Conservation (phyloP, 1,140 invertebrate species). For the Drosophila tristis region DNA sequence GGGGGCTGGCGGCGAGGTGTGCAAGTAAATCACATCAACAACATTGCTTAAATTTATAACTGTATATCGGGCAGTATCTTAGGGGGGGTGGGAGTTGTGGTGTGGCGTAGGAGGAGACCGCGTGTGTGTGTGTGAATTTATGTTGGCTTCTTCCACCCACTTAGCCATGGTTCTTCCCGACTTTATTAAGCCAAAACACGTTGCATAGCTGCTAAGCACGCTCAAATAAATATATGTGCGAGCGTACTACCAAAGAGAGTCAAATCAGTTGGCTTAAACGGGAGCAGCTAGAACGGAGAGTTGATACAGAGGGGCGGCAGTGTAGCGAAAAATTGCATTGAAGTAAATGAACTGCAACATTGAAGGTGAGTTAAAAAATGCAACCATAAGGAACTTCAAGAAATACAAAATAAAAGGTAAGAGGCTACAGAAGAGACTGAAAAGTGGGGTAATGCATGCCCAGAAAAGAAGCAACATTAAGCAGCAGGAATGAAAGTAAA, state of each 20-base stretch:
- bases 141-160: conserved; percentile 75
- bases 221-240: conserved; percentile 61
- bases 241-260: conserved; percentile 29
- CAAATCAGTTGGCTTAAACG: conserved; percentile 26
- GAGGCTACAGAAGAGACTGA: too few species aligned
- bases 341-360: too few species aligned
- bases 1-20: conserved; percentile 48
- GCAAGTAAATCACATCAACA: conserved; percentile 81
- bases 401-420: too few species aligned
- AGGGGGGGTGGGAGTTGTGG: background rate
- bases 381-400: too few species aligned
- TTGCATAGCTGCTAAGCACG: conserved; percentile 78
- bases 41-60: conserved; percentile 80
- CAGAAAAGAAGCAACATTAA: too few species aligned
- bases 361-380: background rate
- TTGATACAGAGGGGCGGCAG: background rate
- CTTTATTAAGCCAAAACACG: conserved; percentile 82
- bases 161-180: conserved; percentile 75
- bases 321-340: too few species aligned
- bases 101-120: background rate
- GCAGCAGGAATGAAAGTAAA: too few species aligned
- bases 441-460: too few species aligned
- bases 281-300: background rate
- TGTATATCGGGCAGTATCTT: conserved; percentile 40
- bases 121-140: conserved; percentile 57